These are phyloP conservation scores for Ivindomyrus marchei DNA, from an alignment of 2,113 vertebrate species.

Conservation along the genomic window DNA sequence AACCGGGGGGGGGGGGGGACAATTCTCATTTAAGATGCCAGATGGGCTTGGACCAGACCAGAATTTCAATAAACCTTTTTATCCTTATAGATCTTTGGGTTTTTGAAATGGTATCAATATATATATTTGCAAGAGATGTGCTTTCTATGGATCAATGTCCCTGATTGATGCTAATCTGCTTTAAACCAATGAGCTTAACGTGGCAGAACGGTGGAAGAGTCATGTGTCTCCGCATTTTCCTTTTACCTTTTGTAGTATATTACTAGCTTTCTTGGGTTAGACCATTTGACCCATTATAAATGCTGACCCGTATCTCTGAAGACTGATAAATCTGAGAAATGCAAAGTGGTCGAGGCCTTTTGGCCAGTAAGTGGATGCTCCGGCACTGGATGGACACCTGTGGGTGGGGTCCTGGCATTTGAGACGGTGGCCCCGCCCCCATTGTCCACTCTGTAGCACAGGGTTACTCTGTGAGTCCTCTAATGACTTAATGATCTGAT, in stretches of 20 bases:
- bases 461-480: not conserved
- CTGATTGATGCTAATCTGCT: not conserved
- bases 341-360: not conserved
- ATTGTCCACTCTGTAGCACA: not conserved
- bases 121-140: no score
- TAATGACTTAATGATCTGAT: not conserved
- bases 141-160: no score
- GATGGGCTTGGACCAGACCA: no score
- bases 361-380: not conserved
- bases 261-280: not conserved
- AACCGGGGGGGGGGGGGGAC: no score
- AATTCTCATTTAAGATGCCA: no score
- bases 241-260: not conserved
- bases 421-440: not conserved
- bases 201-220: not conserved
- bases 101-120: no score
- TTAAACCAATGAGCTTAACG: not conserved
- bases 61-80: not conserved
- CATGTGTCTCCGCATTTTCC: not conserved
- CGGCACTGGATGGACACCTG: not conserved
- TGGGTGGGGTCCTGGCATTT: not conserved
- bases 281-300: not conserved
- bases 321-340: not conserved
- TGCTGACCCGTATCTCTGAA: not conserved
- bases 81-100: not conserved